Conservation (phyloP, 2,797 vertebrate genomes). For the Petrocephalus schoutedeni region DNA sequence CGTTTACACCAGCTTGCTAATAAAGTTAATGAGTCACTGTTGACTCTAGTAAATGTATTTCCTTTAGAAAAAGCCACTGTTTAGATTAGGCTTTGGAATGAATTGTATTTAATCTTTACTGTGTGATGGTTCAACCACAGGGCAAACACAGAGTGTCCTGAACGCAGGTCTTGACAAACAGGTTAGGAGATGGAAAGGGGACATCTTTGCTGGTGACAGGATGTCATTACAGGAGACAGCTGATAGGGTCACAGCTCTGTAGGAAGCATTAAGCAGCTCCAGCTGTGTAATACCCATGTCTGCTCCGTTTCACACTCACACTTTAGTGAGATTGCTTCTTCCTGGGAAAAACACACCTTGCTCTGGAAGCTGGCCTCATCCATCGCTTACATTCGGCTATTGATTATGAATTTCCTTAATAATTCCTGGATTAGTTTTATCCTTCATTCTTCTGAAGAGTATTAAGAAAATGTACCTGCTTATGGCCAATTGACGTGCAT, state of each 20-base stretch:
- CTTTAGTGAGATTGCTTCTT: not conserved
- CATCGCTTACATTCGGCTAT: not conserved
- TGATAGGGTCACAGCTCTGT: not conserved
- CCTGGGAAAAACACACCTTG: not conserved
- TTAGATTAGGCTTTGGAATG: constrained; percentile 1
- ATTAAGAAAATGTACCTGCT: not conserved
- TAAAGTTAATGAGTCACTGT: constrained; percentile 1
- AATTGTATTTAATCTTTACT: not conserved
- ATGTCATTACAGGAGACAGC: not conserved
- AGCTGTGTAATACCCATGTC: not conserved
- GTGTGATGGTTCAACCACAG: not conserved
- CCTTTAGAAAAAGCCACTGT: not conserved
- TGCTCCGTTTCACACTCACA: not conserved
- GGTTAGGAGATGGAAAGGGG: not conserved
- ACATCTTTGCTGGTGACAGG: not conserved
- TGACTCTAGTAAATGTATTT: not conserved
- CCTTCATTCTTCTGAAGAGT: not conserved
- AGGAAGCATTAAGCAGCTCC: not conserved
- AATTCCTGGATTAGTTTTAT: not conserved
- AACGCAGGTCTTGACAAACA: not conserved
- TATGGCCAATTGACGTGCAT: not conserved
- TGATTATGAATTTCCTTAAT: not conserved
- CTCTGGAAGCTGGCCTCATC: not conserved
- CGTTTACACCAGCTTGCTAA: not conserved
- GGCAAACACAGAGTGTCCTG: not conserved